Evolutionary conservation across 2,888 invertebrate genomes (phyloP), one percentile per base, ranked within the genome.

Genomic region (Automeris io): DNA sequence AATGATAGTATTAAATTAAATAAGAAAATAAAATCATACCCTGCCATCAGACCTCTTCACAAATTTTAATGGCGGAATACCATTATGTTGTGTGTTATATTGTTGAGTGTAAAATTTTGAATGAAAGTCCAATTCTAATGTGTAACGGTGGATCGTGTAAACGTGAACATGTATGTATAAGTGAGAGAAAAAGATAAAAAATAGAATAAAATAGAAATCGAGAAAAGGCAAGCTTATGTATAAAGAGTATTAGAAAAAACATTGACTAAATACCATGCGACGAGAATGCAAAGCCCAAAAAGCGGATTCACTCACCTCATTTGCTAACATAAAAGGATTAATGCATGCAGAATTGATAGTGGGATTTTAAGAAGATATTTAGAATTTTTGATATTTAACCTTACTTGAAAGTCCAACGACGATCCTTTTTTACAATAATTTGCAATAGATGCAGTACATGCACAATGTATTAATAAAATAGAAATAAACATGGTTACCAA

Each of bases 371-470:
- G 62, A 69, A 67, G 59, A 67, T 59, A n/a, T n/a, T n/a, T 63
- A 61, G 61, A 64, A 57, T 57, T 61, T 57, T 67, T 64, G n/a
- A 60, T 63, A 64, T 74, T 70, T 65, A 71, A 70, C 76, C 83
- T 86, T 82, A 83, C 85, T 83, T 80, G 83, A 72, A 70, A 70
- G 65, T 85, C 85, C 85, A 78, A 82, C 85, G 85, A 86, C 85
- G 85, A 85, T 86, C 85, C 80, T 78, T 71, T 61, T 55, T 76
- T 65, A 77, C 71, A 76, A 64, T 55, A 52, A 57, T 62, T 57
- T 42, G 50, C 54, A 56, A 51, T 51, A 56, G 57, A 67, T 61
- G 68, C 68, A 51, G 57, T 49, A 71, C 79, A 82, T 79, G 81
- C 80, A 82, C 61, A 39, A 19, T 29, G 51, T 60, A 58, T 51